Conservation (phyloP, 2,888 invertebrate species). For the Lissocephala sabroskyi region DNA sequence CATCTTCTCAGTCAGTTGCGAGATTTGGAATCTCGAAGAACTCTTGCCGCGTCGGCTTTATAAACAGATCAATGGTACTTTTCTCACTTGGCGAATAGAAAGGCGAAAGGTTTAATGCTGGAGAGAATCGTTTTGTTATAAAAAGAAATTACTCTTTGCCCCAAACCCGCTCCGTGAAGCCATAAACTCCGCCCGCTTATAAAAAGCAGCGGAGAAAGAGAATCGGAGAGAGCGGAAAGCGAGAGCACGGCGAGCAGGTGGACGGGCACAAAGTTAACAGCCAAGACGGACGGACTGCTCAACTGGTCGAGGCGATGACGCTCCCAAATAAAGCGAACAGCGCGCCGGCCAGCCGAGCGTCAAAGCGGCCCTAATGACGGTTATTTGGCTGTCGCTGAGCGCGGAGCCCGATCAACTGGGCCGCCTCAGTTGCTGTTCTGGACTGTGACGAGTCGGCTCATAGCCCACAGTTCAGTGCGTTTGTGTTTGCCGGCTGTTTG, state of each 20-base stretch:
- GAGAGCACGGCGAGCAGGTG: conserved; percentile 26
- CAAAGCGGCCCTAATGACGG: conserved; percentile 50
- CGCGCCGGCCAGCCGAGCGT: conserved; percentile 21
- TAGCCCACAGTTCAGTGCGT: not conserved
- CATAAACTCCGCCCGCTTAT: too few species aligned
- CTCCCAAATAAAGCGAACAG: conserved; percentile 16
- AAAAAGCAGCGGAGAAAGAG: conserved; percentile 18
- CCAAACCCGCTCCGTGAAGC: too few species aligned
- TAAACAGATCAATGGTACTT: too few species aligned
- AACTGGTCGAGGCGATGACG: conserved; percentile 8
- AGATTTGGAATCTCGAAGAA: too few species aligned
- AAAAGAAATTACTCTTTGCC: too few species aligned
- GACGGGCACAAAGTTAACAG: conserved; percentile 38
- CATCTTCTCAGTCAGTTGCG: too few species aligned
- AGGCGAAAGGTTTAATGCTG: too few species aligned
- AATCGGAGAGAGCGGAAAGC: conserved; percentile 9
- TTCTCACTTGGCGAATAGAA: too few species aligned
- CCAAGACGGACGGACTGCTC: too few species aligned
- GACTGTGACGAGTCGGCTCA: conserved; percentile 43
- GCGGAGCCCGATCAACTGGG: not conserved
- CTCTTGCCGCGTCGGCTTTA: too few species aligned
- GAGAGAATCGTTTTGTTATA: too few species aligned
- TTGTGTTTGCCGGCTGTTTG: too few species aligned
- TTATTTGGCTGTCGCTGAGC: conserved; percentile 15
- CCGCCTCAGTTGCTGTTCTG: conserved; percentile 44